Conservation (phyloP, 2,797 vertebrate species). For the Brachymystax lenok region DNA sequence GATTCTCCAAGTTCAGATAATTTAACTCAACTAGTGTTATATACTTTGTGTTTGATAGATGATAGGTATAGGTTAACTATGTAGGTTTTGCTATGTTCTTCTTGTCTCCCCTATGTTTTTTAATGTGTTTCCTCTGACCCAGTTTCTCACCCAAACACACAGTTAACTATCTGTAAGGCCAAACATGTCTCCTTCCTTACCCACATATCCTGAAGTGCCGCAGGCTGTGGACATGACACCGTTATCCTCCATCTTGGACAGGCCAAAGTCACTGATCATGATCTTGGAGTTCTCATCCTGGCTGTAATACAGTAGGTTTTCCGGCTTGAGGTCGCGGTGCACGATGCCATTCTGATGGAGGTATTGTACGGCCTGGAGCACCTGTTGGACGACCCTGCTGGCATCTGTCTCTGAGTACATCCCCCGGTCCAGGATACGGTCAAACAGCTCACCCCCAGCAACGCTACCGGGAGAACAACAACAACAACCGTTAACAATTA, state of each 20-base stretch:
- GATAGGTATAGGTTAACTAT: not conserved
- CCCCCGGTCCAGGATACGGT: slow-evolving; percentile 93
- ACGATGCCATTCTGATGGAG: slow-evolving; percentile 91
- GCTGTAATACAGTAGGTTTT: slow-evolving; percentile 94
- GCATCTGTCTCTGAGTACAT: slow-evolving; percentile 95
- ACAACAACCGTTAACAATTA: not conserved
- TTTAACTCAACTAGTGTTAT: not conserved
- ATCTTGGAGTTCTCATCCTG: slow-evolving; percentile 92
- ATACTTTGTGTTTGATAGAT: not conserved
- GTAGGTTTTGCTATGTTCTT: not conserved
- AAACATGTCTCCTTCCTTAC: slow-evolving; percentile 69
- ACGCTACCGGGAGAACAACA: slow-evolving; percentile 72
- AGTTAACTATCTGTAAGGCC: not conserved
- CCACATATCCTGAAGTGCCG: slow-evolving; percentile 96
- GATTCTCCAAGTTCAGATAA: not conserved
- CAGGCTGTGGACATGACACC: slow-evolving; percentile 97
- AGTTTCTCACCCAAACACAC: not conserved
- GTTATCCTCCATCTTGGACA: slow-evolving; percentile 93
- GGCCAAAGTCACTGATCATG: slow-evolving; percentile 97
- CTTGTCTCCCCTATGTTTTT: not conserved
- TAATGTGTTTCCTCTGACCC: not conserved
- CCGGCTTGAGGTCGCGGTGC: slow-evolving; percentile 95
- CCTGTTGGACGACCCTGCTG: slow-evolving; percentile 91
- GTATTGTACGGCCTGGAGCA: slow-evolving; percentile 89
- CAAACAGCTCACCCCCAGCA: slow-evolving; percentile 95